Percentiles rank a stretch among this genome's conserved stretches.
Evolutionary conservation across 2,797 vertebrate genomes (phyloP).

Genomic region (Coranthus polyacanthus): DNA sequence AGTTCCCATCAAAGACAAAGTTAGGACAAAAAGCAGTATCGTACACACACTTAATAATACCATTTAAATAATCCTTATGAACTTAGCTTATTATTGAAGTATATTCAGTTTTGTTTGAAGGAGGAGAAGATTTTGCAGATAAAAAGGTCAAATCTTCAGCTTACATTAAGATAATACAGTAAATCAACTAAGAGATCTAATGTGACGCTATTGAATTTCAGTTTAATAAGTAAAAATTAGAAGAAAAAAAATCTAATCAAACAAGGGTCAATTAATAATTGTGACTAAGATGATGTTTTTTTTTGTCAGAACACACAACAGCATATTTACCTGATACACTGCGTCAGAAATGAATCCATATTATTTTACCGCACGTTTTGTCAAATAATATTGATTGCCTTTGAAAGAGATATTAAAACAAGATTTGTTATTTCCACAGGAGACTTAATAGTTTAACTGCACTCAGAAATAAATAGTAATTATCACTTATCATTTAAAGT

Average conservation of each 20-base stretch:
- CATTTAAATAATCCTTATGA: neutral
- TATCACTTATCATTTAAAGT: constrained; percentile 68
- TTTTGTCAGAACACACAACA: too few species aligned
- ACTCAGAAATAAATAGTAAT: constrained; percentile 65
- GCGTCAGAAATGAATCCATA: too few species aligned
- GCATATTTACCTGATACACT: too few species aligned
- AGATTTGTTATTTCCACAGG: constrained; percentile 34
- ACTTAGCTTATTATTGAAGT: neutral
- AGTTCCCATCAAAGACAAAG: constrained; percentile 16
- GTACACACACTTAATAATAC: neutral
- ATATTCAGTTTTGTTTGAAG: neutral
- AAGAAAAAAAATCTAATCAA: too few species aligned
- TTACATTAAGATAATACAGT: neutral
- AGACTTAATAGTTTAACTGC: constrained; percentile 52
- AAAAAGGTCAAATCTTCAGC: neutral
- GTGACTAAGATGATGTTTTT: too few species aligned
- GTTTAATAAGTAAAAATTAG: too few species aligned
- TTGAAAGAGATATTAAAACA: constrained; percentile 6
- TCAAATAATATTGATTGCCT: neutral
- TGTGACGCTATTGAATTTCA: neutral
- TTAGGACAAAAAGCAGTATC: neutral
- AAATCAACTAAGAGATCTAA: neutral
- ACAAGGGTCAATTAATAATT: too few species aligned
- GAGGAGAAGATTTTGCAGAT: neutral
- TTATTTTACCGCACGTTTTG: too few species aligned